A percentile compares a stretch with the other conserved stretches of the same genome.
Evolutionary conservation across 2,113 vertebrate species (phyloP).

Genomic region (Brachyhypopomus gauderio): DNA sequence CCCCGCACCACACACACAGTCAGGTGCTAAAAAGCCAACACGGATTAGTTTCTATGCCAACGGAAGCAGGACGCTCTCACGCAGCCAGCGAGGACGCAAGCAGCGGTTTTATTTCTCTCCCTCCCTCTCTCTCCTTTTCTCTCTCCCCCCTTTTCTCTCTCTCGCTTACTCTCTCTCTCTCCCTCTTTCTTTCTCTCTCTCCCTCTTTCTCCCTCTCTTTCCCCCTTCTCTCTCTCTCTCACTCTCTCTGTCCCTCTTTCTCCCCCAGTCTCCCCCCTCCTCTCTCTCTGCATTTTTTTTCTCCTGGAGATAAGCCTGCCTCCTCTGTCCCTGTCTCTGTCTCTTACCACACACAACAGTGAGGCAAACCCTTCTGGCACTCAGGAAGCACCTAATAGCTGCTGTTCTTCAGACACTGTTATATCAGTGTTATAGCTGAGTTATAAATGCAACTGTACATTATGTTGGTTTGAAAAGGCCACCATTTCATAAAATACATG

Average conservation of each 20-base stretch:
- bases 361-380: not conserved
- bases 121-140: too few relatives aligned
- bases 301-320: conserved; percentile 40
- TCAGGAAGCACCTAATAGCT: not conserved
- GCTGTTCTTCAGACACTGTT: not conserved
- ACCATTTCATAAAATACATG: not conserved
- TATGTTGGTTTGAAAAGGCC: not conserved
- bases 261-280: too few relatives aligned
- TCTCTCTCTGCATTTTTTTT: not conserved
- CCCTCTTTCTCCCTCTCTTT: too few relatives aligned
- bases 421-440: not conserved
- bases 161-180: too few relatives aligned
- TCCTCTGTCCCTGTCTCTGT: not conserved
- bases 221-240: too few relatives aligned
- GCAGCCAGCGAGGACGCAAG: conserved; percentile 53
- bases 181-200: too few relatives aligned
- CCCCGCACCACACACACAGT: conserved; percentile 64
- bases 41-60: conserved; percentile 82
- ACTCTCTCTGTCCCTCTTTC: too few relatives aligned
- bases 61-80: conserved; percentile 70
- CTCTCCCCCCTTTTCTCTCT: too few relatives aligned
- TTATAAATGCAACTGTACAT: not conserved
- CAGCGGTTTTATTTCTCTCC: conserved; percentile 57
- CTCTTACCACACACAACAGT: too few relatives aligned
- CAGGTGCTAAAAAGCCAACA: conserved; percentile 77